A percentile compares a stretch with the other conserved stretches of the same genome.
These are phyloP conservation scores for Acanthurus lineatus DNA, from an alignment of 2,797 vertebrate genomes.

Conservation along the genomic window DNA sequence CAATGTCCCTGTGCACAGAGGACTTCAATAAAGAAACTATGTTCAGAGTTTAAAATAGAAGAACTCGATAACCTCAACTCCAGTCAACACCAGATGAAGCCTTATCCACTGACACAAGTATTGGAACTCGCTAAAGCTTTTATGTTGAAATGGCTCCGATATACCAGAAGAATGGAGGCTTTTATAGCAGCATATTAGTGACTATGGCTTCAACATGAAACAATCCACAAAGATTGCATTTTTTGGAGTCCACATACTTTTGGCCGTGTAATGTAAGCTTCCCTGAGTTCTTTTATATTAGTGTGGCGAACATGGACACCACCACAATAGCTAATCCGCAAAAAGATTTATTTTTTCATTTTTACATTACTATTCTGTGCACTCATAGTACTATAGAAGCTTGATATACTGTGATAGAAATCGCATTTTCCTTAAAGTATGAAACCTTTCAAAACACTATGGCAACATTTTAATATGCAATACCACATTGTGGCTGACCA, in stretches of 20 bases:
- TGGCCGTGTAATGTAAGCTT: background rate
- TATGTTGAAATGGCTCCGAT: background rate
- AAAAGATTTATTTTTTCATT: background rate
- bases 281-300: background rate
- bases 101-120: background rate
- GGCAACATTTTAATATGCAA: constrained; percentile 52
- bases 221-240: background rate
- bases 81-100: background rate
- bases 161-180: background rate
- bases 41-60: background rate
- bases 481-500: constrained; percentile 29
- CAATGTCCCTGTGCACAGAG: too few species aligned
- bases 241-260: background rate
- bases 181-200: background rate
- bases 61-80: background rate
- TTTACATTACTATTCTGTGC: background rate
- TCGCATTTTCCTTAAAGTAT: background rate
- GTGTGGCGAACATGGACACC: background rate
- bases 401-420: background rate
- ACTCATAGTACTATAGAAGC: background rate
- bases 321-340: background rate
- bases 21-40: background rate
- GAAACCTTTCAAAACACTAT: constrained; percentile 20
- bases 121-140: background rate
- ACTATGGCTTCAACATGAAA: background rate